Percentiles rank a stretch among this genome's conserved stretches.
These are phyloP conservation scores for Eledone cirrhosa DNA, from an alignment of 2,888 invertebrate species.

Conservation along the genomic window DNA sequence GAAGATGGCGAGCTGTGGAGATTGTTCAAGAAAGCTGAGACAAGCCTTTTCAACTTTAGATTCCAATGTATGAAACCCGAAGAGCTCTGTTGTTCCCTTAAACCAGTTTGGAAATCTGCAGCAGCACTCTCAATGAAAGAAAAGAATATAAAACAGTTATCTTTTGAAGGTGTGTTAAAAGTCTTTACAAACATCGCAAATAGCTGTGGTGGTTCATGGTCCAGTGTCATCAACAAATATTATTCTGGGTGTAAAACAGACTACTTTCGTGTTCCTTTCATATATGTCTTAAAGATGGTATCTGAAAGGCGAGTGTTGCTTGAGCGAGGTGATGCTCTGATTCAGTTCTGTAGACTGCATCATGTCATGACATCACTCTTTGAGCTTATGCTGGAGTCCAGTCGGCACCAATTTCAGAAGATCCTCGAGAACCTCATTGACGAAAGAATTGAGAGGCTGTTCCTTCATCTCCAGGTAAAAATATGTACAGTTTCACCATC, in stretches of 20 bases:
- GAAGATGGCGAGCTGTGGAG: slow-evolving; percentile 40
- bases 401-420: slow-evolving; percentile 27
- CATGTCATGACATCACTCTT: slow-evolving; percentile 46
- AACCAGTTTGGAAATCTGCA: slow-evolving; percentile 20
- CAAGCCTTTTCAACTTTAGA: slow-evolving; percentile 49
- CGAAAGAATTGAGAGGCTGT: slow-evolving; percentile 38
- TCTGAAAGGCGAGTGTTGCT: slow-evolving; percentile 71
- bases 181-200: not conserved
- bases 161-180: slow-evolving; percentile 18
- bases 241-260: slow-evolving; percentile 35
- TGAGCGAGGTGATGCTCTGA: slow-evolving; percentile 69
- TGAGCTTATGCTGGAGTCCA: slow-evolving; percentile 36
- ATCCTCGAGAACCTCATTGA: slow-evolving; percentile 35
- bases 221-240: slow-evolving; percentile 40
- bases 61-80: slow-evolving; percentile 51
- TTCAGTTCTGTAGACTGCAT: slow-evolving; percentile 68
- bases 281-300: slow-evolving; percentile 71
- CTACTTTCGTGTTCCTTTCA: slow-evolving; percentile 70
- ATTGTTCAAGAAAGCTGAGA: slow-evolving; percentile 52
- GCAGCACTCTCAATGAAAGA: not conserved
- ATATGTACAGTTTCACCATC: too few relatives aligned
- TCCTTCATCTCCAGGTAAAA: slow-evolving; percentile 39
- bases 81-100: slow-evolving; percentile 45
- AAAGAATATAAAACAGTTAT: not conserved
- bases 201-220: slow-evolving; percentile 37